Percentiles rank a stretch among this genome's conserved stretches.
phyloP scores from a whole-genome alignment of 2,113 vertebrate species.

The Mus spicilegus region DNA sequence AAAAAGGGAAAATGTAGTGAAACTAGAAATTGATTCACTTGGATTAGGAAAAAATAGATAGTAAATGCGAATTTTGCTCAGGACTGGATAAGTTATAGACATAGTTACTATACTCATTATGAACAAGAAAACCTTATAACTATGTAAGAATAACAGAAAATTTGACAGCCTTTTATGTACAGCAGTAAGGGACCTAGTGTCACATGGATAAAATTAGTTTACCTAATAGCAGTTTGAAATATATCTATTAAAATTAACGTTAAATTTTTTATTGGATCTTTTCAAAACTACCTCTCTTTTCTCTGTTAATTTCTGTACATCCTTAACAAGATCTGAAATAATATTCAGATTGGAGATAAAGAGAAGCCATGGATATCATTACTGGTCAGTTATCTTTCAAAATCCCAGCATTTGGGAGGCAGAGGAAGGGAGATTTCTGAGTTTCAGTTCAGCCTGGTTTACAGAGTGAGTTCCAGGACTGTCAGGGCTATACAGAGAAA shows the following conservation, averaged over 20 bases:
- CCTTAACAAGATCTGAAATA: slow-evolving; percentile 27
- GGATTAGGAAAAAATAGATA: neutral
- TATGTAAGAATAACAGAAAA: neutral
- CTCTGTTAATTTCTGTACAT: neutral
- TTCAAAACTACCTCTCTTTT: neutral
- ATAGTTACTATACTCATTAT: neutral
- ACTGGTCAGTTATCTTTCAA: too few relatives aligned
- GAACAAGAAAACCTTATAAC: neutral
- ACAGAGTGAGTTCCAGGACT: too few relatives aligned
- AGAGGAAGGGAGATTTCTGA: too few relatives aligned
- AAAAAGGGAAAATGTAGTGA: neutral
- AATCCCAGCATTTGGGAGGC: too few relatives aligned
- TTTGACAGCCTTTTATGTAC: neutral
- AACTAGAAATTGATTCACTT: neutral
- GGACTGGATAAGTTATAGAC: neutral
- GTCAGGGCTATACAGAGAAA: too few relatives aligned
- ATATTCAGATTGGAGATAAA: neutral
- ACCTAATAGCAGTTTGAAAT: neutral
- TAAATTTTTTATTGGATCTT: neutral
- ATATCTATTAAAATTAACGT: neutral
- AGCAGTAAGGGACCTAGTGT: neutral
- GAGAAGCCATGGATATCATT: neutral
- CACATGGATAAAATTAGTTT: neutral
- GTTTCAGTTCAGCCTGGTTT: too few relatives aligned
- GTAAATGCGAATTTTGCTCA: neutral